Percentiles rank a stretch among this genome's conserved stretches.
Evolutionary conservation across 1,140 invertebrate genomes (phyloP).

Genomic region (Lepidurus couesii): DNA sequence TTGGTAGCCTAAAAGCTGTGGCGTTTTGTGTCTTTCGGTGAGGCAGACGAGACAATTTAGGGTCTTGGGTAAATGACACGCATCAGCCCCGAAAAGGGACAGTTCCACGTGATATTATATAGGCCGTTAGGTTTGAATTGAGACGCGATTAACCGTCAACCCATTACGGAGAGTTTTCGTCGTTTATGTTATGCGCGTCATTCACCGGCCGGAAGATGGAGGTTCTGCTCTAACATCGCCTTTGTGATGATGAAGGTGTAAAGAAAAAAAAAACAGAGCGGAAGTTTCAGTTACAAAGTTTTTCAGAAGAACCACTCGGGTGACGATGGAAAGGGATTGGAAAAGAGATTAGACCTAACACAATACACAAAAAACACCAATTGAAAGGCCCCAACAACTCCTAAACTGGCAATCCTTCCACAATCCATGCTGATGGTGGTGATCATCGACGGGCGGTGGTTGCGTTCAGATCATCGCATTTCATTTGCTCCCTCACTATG

Average conservation of each 20-base stretch:
- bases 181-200: background rate
- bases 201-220: constrained; percentile 6
- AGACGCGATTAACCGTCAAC: constrained; percentile 7
- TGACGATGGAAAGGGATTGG: background rate
- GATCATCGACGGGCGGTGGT: background rate
- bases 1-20: background rate
- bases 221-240: background rate
- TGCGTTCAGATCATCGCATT: background rate
- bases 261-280: background rate
- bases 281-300: background rate
- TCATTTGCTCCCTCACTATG: background rate
- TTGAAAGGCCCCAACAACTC: background rate
- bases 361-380: background rate
- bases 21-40: background rate
- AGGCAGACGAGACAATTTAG: background rate
- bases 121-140: constrained; percentile 10
- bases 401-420: background rate
- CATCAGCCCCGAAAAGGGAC: background rate
- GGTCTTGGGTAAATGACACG: background rate
- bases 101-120: background rate
- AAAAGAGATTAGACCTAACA: background rate
- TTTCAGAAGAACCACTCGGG: background rate
- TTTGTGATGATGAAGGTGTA: background rate
- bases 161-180: background rate
- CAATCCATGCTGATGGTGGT: background rate